A percentile compares a stretch with the other conserved stretches of the same genome.
Conservation (phyloP, 2,113 vertebrate species). For the Burhinus bistriatus region DNA sequence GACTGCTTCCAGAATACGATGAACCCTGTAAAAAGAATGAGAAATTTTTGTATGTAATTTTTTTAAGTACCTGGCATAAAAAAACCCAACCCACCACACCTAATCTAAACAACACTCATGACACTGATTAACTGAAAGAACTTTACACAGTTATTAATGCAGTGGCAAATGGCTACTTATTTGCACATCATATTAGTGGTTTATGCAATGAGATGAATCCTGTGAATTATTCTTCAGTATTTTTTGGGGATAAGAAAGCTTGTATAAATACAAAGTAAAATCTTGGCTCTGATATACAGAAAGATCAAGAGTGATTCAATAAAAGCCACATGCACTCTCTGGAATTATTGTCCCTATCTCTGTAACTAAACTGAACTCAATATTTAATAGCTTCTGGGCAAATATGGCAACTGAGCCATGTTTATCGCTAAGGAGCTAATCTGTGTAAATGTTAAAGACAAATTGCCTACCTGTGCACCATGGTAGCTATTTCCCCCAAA, state of each 20-base stretch:
- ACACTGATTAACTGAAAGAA: neutral
- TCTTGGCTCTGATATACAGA: neutral
- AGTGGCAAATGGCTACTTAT: neutral
- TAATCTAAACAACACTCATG: neutral
- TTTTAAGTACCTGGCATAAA: neutral
- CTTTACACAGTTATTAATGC: neutral
- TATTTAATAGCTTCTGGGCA: neutral
- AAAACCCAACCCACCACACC: neutral
- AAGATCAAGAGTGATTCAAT: neutral
- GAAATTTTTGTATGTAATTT: neutral
- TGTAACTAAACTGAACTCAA: neutral
- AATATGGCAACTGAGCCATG: neutral
- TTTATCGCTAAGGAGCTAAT: neutral
- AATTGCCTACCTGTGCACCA: slow-evolving; percentile 3
- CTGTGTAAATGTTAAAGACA: neutral
- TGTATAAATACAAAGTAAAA: neutral
- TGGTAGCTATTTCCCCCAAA: neutral
- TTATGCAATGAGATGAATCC: neutral
- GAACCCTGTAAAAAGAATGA: neutral
- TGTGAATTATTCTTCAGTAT: neutral
- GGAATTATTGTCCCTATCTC: neutral
- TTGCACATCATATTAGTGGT: neutral
- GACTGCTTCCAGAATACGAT: slow-evolving; percentile 1
- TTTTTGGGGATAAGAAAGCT: neutral
- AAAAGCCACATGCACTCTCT: neutral